Base-by-base conservation (phyloP, 1,140 invertebrate genomes). In the Drosophila guanche region DNA sequence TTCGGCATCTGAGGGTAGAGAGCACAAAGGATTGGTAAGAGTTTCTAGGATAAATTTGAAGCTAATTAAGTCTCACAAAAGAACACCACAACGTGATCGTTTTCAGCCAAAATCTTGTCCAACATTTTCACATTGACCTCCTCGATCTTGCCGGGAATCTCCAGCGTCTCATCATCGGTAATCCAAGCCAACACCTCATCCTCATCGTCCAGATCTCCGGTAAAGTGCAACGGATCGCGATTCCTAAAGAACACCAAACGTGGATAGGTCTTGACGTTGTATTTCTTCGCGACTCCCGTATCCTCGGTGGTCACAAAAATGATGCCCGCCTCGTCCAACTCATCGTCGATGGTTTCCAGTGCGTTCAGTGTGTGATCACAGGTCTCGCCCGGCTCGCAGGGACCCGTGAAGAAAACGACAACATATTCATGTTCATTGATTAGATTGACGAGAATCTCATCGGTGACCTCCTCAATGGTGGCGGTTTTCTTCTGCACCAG, bases 241-340 rank as follows among this genome's bases (percentile, higher is more conserved):
- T 98, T 98, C 81, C 97, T 94, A 92, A 98, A 98, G 92, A 99
- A 96, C 8, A 96, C 97, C 27, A 99, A 92, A 40, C 95, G 94
- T 23, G 97, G 97, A 92, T 97, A 97, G 67, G 92, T 94, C 81
- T 95, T 97, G 75, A 98, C 95, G 69, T 95, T 95, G 77, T 97
- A 94, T 91, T 97, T 97, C 91, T 97, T 97, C 0, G 97, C 97
- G 47, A 97, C 91, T 2, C 91, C 90, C 2, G 93, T 93, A 90
- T 98, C 97, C 92, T 98, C 97, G 1, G 97, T 98, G 25, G 97
- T 98, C 0, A 98, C 97, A 91, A 98, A 98, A 58, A 98, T 96
- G 67, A 98, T 98, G 51, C 97, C 97, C 69, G 96, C 96, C 92
- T 98, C 97, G 90, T 98, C 97, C 2, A 98, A 92, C 90, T 98